phyloP scores from a whole-genome alignment of 2,797 vertebrate genomes.

The Serranus cabrilla region DNA sequence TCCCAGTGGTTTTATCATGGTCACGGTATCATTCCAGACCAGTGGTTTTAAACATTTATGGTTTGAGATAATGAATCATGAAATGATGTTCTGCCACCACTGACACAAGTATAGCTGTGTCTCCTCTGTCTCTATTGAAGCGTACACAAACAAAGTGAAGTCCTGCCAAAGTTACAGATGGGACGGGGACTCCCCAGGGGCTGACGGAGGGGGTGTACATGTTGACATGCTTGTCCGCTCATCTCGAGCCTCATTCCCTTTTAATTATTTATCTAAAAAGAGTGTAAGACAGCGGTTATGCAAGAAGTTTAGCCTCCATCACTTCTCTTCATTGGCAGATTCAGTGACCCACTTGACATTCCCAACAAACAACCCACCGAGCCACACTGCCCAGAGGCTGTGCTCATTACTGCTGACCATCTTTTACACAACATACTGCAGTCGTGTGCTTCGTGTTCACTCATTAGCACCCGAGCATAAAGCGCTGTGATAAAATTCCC shows the following conservation, averaged over 20 bases:
- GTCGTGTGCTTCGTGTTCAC: not conserved
- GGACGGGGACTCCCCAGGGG: conserved; percentile 36
- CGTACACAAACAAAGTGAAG: conserved; percentile 21
- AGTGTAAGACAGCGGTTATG: conserved; percentile 25
- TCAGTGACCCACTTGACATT: conserved; percentile 48
- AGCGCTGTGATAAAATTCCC: not conserved
- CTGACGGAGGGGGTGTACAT: conserved; percentile 4
- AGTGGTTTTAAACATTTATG: conserved; percentile 12
- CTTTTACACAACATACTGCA: conserved; percentile 24
- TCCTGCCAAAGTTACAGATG: conserved; percentile 40
- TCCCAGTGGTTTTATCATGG: not conserved
- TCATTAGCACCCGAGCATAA: not conserved
- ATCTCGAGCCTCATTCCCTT: conserved; percentile 32
- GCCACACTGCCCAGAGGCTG: conserved; percentile 34
- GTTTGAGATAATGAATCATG: conserved; percentile 40
- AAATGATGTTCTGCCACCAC: conserved; percentile 19
- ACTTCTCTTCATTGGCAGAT: conserved; percentile 17
- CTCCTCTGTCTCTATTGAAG: conserved; percentile 23
- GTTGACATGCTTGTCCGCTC: conserved; percentile 29
- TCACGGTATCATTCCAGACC: conserved; percentile 22
- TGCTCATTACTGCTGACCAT: conserved; percentile 51
- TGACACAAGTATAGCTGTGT: not conserved
- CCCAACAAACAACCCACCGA: conserved; percentile 38
- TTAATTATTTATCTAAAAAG: conserved; percentile 49
- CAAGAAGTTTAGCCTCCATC: conserved; percentile 24